Evolutionary conservation across 2,797 vertebrate genomes (phyloP), one percentile per base, ranked within the genome.

Genomic region (Sebastes baramenuke): DNA sequence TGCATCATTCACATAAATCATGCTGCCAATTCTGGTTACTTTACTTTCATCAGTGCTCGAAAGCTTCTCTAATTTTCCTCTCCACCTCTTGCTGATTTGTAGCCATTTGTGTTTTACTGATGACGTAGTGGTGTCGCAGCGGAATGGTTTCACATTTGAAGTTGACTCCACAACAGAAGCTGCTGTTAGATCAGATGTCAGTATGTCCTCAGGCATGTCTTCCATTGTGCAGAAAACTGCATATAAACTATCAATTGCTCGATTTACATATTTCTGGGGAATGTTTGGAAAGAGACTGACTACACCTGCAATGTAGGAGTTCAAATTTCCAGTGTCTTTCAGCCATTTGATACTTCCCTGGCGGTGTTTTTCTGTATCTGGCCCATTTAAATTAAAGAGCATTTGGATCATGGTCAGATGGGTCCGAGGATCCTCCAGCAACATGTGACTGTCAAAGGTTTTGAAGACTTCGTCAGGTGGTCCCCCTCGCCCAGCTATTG

Each of bases 191-290:
- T 24, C 92, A 29, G 20, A 73, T 14, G 9, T 13, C 36, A 92
- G 72, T 36, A 93, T 42, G 24, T 66, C 79, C 0, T 95, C 87
- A 0, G 93, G 92, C 2, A 93, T 85, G 8, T 87, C 86, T 68
- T 84, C 72, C 75, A 92, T 20, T n/a, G 83, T 81, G 16, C 72
- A 73, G 3, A 90, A 87, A 74, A 90, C 72, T 42, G 3, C 22
- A 81, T 64, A 0, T 30, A 95, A 81, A 68, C 46, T 64, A 5
- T 24, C 1, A 34, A 79, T 4, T 5, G 2, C 0, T 0, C 0
- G 0, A 1, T 0, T 0, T 13, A 67, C 14, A 29, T 3, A 0
- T 3, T 0, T 0, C 16, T 34, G 8, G 6, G 24, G 0, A 29
- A 87, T 86, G 1, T 55, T 81, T 82, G 82, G n/a, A 7, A 95